A percentile compares a stretch with the other conserved stretches of the same genome.
Evolutionary conservation across 1,140 invertebrate genomes (phyloP).

Genomic region (Lutraria rhynchaena): DNA sequence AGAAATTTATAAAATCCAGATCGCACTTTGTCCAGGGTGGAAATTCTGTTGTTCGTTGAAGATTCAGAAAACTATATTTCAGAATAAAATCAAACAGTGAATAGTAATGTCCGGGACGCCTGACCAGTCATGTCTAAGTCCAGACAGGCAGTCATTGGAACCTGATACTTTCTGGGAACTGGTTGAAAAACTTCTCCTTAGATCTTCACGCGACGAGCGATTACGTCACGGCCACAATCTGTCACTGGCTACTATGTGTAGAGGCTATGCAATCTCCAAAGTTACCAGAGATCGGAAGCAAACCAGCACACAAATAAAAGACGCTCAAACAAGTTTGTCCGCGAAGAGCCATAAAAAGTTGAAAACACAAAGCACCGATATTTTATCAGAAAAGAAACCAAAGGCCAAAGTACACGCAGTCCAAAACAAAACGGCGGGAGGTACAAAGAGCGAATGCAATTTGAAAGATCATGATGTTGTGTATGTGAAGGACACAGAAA

Average conservation of each 20-base stretch:
- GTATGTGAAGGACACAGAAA: constrained; percentile 21
- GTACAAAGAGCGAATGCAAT: constrained; percentile 38
- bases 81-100: too few species aligned
- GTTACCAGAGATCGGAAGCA: neutral
- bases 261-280: constrained; percentile 1
- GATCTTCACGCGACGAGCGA: constrained; percentile 27
- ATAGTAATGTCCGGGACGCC: too few species aligned
- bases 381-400: neutral
- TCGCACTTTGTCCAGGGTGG: too few species aligned
- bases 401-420: neutral
- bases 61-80: too few species aligned
- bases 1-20: too few species aligned
- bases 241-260: constrained; percentile 17
- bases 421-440: neutral
- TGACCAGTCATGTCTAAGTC: too few species aligned
- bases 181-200: constrained; percentile 45
- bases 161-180: constrained; percentile 49
- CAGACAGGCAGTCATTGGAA: neutral
- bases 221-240: constrained; percentile 2
- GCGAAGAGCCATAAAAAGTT: neutral
- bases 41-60: too few species aligned
- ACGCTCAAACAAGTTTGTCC: neutral
- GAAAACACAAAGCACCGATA: neutral
- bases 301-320: neutral
- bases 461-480: constrained; percentile 25